Base-by-base conservation (phyloP, 2,888 invertebrate species). In the Antheraea assamensis region DNA sequence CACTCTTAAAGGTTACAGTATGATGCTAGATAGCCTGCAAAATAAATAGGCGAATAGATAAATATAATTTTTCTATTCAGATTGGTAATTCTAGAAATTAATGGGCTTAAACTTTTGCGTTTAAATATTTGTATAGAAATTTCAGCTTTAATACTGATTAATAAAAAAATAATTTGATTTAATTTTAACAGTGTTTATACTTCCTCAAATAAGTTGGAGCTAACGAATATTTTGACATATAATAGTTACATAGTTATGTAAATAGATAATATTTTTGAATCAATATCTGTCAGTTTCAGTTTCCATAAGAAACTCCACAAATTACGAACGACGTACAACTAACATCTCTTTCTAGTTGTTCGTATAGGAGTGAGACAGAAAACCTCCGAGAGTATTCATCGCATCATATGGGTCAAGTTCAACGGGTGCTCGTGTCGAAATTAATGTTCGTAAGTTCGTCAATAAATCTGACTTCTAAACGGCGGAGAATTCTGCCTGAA, bases 361-460 rank as follows among this genome's bases (percentile, higher is more conserved):
- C 0, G 35, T 21, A 66, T 8, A 21, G 7, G 31, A 66, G 66
- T 21, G 66, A 30, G 35, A 66, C 21, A 21, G 66, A 31, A 1
- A 21, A 35, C 17, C 31, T 42, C 3, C 2, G 31, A 61, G 66
- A 21, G 31, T 31, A 19, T 5, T 5, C 30, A 21, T n/a, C 31
- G 31, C 10, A 61, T 27, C 19, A 72, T 72, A 71, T 72, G 64
- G 72, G 72, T 72, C 72, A 72, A 64, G 72, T 72, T 72, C 61
- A 47, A 64, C 72, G 42, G 64, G n/a, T 64, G 61, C 21, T 64
- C 64, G 24, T 64, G 72, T 72, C 35, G 72, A 61, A 72, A 24
- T 72, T 72, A 72, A 72, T 72, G 72, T 35, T 72, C 42, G 42
- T 24, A 64, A 72, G 64, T 64, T 72, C 64, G 72, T 19, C 64